A percentile compares a stretch with the other conserved stretches of the same genome.
Evolutionary conservation across 1,140 invertebrate species (phyloP).

Genomic region (Mactra quadrangularis): DNA sequence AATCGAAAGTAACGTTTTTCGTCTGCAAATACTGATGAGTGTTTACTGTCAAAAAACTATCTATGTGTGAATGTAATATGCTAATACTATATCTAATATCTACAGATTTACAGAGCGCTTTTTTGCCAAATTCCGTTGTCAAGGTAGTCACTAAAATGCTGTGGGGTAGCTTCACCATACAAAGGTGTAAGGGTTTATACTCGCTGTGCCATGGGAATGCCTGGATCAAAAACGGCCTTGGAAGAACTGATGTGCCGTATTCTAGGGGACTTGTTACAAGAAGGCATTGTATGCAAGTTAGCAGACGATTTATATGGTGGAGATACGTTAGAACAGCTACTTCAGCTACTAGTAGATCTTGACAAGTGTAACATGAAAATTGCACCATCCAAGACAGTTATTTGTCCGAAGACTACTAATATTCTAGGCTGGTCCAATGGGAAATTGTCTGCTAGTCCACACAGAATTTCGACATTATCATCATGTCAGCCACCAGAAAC

Average conservation of each 20-base stretch:
- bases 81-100: slow-evolving; percentile 46
- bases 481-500: not conserved
- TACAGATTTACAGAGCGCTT: slow-evolving; percentile 45
- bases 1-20: slow-evolving; percentile 14
- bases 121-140: slow-evolving; percentile 35
- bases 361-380: slow-evolving; percentile 4
- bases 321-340: slow-evolving; percentile 8
- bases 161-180: slow-evolving; percentile 39
- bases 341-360: slow-evolving; percentile 20
- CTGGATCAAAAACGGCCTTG: slow-evolving; percentile 45
- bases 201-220: slow-evolving; percentile 57
- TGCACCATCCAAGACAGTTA: slow-evolving; percentile 53
- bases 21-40: slow-evolving; percentile 23
- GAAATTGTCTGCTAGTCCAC: slow-evolving; percentile 29
- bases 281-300: slow-evolving; percentile 54
- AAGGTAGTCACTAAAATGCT: slow-evolving; percentile 48
- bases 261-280: slow-evolving; percentile 57
- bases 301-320: slow-evolving; percentile 59
- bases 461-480: slow-evolving; percentile 24
- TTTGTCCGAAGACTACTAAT: slow-evolving; percentile 45
- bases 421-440: slow-evolving; percentile 47
- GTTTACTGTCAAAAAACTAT: too few relatives aligned
- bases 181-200: slow-evolving; percentile 12
- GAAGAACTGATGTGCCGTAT: slow-evolving; percentile 61
- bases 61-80: too few relatives aligned